Conservation (phyloP, 2,113 vertebrate species). For the Collichthys lucidus region DNA sequence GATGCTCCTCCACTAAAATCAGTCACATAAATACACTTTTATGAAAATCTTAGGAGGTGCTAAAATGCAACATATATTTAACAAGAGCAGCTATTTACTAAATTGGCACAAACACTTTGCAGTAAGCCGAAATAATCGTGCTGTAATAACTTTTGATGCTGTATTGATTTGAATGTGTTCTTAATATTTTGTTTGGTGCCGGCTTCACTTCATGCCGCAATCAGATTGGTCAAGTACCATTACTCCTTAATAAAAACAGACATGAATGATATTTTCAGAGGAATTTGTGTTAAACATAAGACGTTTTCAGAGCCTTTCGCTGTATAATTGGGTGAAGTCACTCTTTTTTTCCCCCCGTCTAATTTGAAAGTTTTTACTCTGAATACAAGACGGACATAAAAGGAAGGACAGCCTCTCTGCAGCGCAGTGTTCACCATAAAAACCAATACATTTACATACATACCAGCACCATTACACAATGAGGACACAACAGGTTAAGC, state of each 20-base stretch:
- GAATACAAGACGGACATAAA: slow-evolving; percentile 39
- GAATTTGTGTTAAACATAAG: neutral
- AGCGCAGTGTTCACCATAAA: slow-evolving; percentile 39
- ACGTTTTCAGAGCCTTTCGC: neutral
- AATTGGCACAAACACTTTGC: neutral
- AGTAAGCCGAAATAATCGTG: neutral
- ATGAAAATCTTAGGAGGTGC: too few species aligned
- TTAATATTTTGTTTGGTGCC: neutral
- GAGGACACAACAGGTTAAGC: slow-evolving; percentile 43
- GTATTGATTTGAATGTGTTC: neutral
- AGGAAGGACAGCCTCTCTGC: slow-evolving; percentile 19
- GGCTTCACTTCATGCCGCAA: neutral
- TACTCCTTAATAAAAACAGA: neutral
- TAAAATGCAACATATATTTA: neutral
- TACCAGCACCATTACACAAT: slow-evolving; percentile 32
- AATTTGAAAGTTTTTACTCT: slow-evolving; percentile 23
- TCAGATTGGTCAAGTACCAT: neutral
- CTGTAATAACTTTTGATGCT: neutral
- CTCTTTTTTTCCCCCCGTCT: neutral
- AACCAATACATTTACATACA: slow-evolving; percentile 54
- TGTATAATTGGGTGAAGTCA: slow-evolving; percentile 19
- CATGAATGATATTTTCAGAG: neutral
- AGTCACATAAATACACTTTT: neutral
- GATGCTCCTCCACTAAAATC: neutral
- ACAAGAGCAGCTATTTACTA: neutral